A percentile compares a stretch with the other conserved stretches of the same genome.
Conservation (phyloP, 2,888 invertebrate genomes). For the Lamellibrachia satsuma region DNA sequence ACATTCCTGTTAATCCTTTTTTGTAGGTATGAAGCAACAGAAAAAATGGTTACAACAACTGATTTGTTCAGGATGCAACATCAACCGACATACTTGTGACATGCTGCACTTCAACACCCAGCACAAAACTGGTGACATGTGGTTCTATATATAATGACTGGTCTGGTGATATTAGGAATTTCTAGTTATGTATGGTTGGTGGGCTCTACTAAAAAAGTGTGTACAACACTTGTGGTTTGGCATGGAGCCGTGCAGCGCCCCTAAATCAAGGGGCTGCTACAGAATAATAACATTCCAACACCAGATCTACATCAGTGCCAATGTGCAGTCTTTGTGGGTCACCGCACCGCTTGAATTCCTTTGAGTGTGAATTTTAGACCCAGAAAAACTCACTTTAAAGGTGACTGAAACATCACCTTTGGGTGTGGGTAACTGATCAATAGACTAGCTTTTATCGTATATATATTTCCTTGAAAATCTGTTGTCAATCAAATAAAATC, state of each 20-base stretch:
- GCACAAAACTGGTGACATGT: neutral
- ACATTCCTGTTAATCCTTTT: neutral
- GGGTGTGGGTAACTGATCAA: too few species aligned
- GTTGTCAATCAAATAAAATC: too few species aligned
- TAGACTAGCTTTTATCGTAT: too few species aligned
- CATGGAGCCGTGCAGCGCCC: neutral
- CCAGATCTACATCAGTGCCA: neutral
- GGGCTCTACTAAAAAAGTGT: neutral
- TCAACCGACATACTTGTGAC: neutral
- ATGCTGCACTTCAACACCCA: neutral
- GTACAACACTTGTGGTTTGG: neutral
- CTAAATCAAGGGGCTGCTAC: neutral
- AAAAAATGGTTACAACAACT: neutral
- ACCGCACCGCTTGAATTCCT: neutral
- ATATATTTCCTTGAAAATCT: too few species aligned
- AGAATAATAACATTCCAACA: neutral
- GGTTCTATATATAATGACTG: neutral
- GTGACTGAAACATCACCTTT: too few species aligned
- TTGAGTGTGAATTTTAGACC: neutral
- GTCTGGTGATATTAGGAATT: neutral
- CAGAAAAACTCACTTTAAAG: too few species aligned
- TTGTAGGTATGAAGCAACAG: neutral
- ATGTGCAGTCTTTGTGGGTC: neutral
- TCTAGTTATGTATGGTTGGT: neutral
- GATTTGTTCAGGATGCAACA: neutral